Evolutionary conservation across 37 sponge, comb jelly and placozoan species (phyloP), one percentile per base, ranked within the genome.

Genomic region (Halisarca cf. caerulea): DNA sequence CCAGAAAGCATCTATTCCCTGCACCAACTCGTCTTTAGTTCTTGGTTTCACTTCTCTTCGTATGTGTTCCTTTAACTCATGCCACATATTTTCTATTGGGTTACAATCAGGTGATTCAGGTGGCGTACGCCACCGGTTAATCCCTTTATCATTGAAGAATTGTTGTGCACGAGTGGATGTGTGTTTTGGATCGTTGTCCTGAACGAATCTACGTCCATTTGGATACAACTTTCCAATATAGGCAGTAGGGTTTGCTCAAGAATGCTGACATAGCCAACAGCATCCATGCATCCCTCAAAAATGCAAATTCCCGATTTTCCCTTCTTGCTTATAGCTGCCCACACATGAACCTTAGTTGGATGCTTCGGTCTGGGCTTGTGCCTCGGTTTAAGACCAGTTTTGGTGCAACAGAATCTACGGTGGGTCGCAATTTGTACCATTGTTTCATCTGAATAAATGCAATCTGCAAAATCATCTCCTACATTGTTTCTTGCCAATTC

Each of bases 351-450:
- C 39, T 80, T 53, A 3, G 59, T 53, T 58, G 80, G 80, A 32
- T 80, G 59, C 66, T 42, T 82, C 42, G 71, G 71, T 15, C 71
- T 73, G 44, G 73, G 75, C 61, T 80, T 74, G 61, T 59, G 23
- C 18, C 61, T 80, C 6, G 80, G 88, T 45, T 36, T 23, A 21
- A 77, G 32, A 21, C 74, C 59, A 11, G 33, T 14, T 40, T 72
- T 84, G 59, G 32, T 70, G 74, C 84, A 84, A 32, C 71, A 68
- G 69, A 71, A 58, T 54, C 84, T 30, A 14, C 84, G 58, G 27
- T 84, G 84, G 58, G 74, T 58, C 74, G 71, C 84, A 23, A 84
- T 70, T 47, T 84, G 84, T 20, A 84, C 84, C 24, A 75, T 68
- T 0, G 45, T 42, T 27, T 84, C 84, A 55, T 84, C 84, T 6